Conservation (phyloP, 2,113 vertebrate species). For the Urocolius indicus region DNA sequence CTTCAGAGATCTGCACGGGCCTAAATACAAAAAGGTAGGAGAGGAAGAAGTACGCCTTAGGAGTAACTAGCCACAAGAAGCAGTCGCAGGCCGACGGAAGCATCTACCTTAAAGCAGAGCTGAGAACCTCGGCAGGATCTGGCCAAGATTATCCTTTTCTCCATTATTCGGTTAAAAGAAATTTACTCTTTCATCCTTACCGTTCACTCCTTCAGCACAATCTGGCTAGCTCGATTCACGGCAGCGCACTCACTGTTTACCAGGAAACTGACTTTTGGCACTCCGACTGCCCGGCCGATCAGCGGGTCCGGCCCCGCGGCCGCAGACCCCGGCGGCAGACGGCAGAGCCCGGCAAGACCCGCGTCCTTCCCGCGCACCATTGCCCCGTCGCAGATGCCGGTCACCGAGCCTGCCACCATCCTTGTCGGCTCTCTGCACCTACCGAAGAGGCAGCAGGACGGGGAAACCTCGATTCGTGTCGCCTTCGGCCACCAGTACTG, state of each 20-base stretch:
- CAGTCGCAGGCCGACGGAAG: rapidly evolving
- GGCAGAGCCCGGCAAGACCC: no score
- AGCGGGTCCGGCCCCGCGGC: no score
- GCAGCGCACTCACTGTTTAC: rapidly evolving
- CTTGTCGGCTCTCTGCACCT: not conserved
- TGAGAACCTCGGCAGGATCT: not conserved
- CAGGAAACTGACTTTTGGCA: not conserved
- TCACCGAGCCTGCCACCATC: not conserved
- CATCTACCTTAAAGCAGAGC: not conserved
- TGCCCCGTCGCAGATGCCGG: no score
- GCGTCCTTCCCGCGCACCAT: not conserved
- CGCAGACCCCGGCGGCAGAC: no score
- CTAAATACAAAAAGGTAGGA: not conserved
- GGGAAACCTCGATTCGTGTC: rapidly evolving
- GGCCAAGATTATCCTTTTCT: rapidly evolving
- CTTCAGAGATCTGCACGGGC: not conserved
- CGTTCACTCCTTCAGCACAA: rapidly evolving
- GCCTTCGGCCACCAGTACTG: not conserved
- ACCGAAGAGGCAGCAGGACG: not conserved
- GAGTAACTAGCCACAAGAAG: rapidly evolving
- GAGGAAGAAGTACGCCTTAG: rapidly evolving
- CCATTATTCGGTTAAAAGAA: not conserved
- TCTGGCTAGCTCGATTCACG: no score
- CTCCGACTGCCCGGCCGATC: rapidly evolving
- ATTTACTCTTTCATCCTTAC: not conserved